Percentiles rank a stretch among this genome's conserved stretches.
Evolutionary conservation across 2,113 vertebrate genomes (phyloP).

Genomic region (Melanotaenia duboulayi): DNA sequence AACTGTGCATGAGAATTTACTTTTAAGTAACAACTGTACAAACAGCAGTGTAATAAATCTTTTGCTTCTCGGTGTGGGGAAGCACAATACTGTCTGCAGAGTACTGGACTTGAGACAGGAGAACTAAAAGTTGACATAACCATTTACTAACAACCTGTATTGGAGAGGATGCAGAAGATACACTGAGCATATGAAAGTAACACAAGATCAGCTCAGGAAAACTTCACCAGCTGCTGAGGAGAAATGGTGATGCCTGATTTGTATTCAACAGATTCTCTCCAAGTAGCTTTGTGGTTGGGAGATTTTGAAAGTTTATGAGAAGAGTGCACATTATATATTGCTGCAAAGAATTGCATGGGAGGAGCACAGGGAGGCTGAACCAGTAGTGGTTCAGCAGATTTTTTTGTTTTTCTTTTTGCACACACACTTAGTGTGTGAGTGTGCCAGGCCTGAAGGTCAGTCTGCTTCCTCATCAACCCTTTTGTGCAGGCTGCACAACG

Average conservation of each 20-base stretch:
- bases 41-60: conserved; percentile 67
- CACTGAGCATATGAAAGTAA: conserved; percentile 45
- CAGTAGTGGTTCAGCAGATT: conserved; percentile 70
- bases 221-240: conserved; percentile 47
- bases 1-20: conserved; percentile 77
- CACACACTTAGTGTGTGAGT: conserved; percentile 71
- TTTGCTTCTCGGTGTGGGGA: conserved; percentile 42
- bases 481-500: conserved; percentile 60
- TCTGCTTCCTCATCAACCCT: conserved; percentile 74
- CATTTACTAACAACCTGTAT: conserved; percentile 62
- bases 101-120: conserved; percentile 59
- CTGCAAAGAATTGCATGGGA: conserved; percentile 49
- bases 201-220: conserved; percentile 34
- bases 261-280: conserved; percentile 64
- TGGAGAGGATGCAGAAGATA: conserved; percentile 34
- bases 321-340: conserved; percentile 47
- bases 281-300: conserved; percentile 60
- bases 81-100: conserved; percentile 52
- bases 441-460: conserved; percentile 82
- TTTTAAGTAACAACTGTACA: conserved; percentile 75
- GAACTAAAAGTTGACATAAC: conserved; percentile 61
- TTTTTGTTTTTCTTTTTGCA: conserved; percentile 49
- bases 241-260: conserved; percentile 61
- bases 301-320: conserved; percentile 67
- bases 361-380: conserved; percentile 42